A percentile compares a stretch with the other conserved stretches of the same genome.
phyloP scores from a whole-genome alignment of 2,797 vertebrate species.

The Ctenopoma multispine region DNA sequence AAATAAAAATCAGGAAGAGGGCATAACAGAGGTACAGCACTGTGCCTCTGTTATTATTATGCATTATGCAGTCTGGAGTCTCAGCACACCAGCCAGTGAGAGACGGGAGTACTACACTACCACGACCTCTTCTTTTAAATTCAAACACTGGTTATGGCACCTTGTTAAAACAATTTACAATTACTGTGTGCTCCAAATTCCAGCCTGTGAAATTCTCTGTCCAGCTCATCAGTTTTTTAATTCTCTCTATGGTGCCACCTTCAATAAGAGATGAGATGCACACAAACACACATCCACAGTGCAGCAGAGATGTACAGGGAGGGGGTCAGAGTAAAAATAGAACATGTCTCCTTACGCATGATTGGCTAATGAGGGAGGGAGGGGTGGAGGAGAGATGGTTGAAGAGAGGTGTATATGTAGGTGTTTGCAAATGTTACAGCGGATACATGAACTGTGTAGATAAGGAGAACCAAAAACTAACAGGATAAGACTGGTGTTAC shows the following conservation, averaged over 20 bases:
- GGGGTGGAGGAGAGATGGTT: conserved; percentile 32
- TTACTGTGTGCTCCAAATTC: neutral
- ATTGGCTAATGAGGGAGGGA: conserved; percentile 66
- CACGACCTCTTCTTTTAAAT: neutral
- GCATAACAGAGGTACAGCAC: no score
- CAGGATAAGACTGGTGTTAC: no score
- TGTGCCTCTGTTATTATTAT: conserved; percentile 22
- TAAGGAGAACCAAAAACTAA: conserved; percentile 4
- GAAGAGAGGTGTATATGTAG: conserved; percentile 27
- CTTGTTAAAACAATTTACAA: neutral
- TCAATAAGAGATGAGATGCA: conserved; percentile 51
- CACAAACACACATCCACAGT: conserved; percentile 9
- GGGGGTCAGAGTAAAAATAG: conserved; percentile 75
- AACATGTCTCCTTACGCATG: conserved; percentile 77
- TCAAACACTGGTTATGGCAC: neutral
- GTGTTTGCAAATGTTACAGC: conserved; percentile 27
- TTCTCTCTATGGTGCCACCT: conserved; percentile 53
- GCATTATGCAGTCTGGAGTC: conserved; percentile 9
- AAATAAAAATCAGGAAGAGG: no score
- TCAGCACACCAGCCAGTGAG: neutral
- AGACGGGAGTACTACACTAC: neutral
- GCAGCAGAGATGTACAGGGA: conserved; percentile 51
- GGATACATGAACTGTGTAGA: conserved; percentile 2
- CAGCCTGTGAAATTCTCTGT: neutral
- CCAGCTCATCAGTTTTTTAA: conserved; percentile 23